phyloP scores from a whole-genome alignment of 2,888 invertebrate genomes.

The Drosophila colorata region DNA sequence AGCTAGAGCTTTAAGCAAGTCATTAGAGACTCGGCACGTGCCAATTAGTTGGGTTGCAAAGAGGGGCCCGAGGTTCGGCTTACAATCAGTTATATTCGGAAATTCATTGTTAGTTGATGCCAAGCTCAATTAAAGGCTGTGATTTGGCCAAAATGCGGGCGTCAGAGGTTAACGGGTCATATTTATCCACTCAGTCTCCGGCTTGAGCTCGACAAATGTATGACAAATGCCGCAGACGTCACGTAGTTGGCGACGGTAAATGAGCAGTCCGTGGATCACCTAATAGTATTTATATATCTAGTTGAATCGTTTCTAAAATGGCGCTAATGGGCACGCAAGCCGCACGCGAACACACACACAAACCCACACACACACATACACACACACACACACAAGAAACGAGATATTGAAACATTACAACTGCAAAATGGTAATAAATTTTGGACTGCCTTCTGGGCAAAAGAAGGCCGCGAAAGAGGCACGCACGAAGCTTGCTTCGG shows the following conservation, averaged over 20 bases:
- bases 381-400: constrained; percentile 19
- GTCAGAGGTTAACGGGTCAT: constrained; percentile 37
- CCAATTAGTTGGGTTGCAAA: constrained; percentile 60
- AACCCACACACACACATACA: constrained; percentile 28
- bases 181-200: constrained; percentile 2
- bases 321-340: constrained; percentile 73
- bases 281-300: constrained; percentile 53
- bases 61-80: constrained; percentile 9
- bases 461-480: constrained; percentile 34
- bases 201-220: constrained; percentile 20
- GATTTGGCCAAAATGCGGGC: constrained; percentile 32
- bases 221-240: constrained; percentile 58
- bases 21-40: constrained; percentile 68
- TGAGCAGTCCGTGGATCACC: constrained; percentile 43
- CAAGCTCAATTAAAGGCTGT: constrained; percentile 53
- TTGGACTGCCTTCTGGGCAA: constrained; percentile 47
- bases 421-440: constrained; percentile 81
- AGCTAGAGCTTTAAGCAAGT: constrained; percentile 57
- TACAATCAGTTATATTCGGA: constrained; percentile 27
- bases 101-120: constrained; percentile 36
- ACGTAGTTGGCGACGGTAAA: constrained; percentile 53
- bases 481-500: constrained; percentile 37
- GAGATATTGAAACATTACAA: constrained; percentile 81
- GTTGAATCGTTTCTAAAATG: constrained; percentile 70
- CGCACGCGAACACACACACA: constrained; percentile 24